Percentiles rank a stretch among this genome's conserved stretches.
Evolutionary conservation across 1,140 invertebrate genomes (phyloP).

Genomic region (Coelopa frigida): DNA sequence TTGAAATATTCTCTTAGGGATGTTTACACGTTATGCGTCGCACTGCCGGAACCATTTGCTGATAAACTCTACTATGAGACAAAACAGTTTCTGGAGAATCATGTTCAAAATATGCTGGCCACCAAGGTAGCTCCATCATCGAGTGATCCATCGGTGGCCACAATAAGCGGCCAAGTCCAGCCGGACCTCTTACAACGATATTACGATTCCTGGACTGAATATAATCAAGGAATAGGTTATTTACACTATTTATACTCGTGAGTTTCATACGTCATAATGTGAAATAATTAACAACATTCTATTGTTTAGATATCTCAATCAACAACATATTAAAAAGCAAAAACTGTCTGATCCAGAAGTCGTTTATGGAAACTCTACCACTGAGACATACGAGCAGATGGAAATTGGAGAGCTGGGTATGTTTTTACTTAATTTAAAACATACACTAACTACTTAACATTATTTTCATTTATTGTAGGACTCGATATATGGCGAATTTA

Average conservation of each 20-base stretch:
- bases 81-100: slow-evolving; percentile 72
- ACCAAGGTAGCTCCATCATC: slow-evolving; percentile 27
- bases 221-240: slow-evolving; percentile 79
- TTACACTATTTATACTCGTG: slow-evolving; percentile 81
- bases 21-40: slow-evolving; percentile 87
- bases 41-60: slow-evolving; percentile 81
- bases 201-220: slow-evolving; percentile 76
- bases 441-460: slow-evolving; percentile 29
- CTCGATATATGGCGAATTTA: slow-evolving; percentile 78
- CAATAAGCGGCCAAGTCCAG: slow-evolving; percentile 6
- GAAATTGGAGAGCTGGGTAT: slow-evolving; percentile 72
- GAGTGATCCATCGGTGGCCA: slow-evolving; percentile 2
- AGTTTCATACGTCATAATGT: slow-evolving; percentile 25
- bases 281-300: neutral
- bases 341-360: slow-evolving; percentile 82
- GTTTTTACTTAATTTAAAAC: neutral
- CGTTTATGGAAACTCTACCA: slow-evolving; percentile 66
- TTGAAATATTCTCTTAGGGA: slow-evolving; percentile 51
- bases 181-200: slow-evolving; percentile 53
- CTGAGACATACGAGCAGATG: slow-evolving; percentile 70
- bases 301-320: slow-evolving; percentile 62
- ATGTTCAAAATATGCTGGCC: slow-evolving; percentile 65
- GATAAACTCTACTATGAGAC: slow-evolving; percentile 81
- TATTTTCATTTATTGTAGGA: too few relatives aligned
- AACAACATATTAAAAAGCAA: slow-evolving; percentile 86